Percentiles rank a stretch among this genome's conserved stretches.
phyloP scores from a whole-genome alignment of 2,113 vertebrate species.

The Odontesthes bonariensis region DNA sequence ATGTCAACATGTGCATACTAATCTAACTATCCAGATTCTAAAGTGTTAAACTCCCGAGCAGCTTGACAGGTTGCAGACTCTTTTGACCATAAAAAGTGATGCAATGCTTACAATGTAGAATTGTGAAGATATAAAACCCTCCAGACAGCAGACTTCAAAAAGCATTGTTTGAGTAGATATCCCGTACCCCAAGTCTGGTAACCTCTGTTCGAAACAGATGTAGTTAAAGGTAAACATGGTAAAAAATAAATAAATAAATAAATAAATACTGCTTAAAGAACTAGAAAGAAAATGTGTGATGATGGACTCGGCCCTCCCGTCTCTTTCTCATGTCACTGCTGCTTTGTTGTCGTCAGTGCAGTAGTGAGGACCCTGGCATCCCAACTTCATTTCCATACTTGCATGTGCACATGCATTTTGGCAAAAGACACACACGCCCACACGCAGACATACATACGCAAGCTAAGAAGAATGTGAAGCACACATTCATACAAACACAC shows the following conservation, averaged over 20 bases:
- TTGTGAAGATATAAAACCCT: neutral
- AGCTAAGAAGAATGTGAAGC: slow-evolving; percentile 25
- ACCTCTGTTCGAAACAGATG: neutral
- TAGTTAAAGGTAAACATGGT: neutral
- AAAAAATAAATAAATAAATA: neutral
- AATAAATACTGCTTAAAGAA: slow-evolving; percentile 15
- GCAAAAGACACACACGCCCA: neutral
- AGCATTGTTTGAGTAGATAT: neutral
- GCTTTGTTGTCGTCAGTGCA: slow-evolving; percentile 27
- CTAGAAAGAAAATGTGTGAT: slow-evolving; percentile 25
- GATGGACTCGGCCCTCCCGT: slow-evolving; percentile 19
- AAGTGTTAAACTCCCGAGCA: no score
- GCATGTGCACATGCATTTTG: neutral
- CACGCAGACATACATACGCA: slow-evolving; percentile 9
- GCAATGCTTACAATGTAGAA: neutral
- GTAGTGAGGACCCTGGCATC: slow-evolving; percentile 39
- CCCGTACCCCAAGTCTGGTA: neutral
- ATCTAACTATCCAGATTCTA: no score
- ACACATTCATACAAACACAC: slow-evolving; percentile 20
- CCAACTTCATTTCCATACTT: slow-evolving; percentile 47
- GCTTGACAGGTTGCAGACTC: neutral
- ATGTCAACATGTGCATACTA: no score
- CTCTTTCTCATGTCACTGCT: slow-evolving; percentile 33
- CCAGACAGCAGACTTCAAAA: neutral
- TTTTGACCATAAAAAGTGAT: neutral